Evolutionary conservation across 2,888 invertebrate species (phyloP).

Genomic region (Drosophila putrida): DNA sequence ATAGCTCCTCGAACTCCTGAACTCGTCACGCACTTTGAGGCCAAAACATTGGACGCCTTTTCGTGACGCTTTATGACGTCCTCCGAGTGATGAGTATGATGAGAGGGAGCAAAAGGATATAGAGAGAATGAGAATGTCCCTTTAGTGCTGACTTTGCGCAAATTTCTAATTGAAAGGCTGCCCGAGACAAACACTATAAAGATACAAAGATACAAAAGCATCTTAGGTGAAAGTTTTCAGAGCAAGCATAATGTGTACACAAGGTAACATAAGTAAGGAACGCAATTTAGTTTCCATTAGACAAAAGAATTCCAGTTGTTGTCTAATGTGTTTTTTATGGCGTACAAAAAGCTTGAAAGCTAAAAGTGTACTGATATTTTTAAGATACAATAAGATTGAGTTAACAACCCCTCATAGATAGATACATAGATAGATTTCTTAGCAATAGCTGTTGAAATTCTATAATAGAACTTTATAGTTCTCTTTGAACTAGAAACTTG

Average conservation of each 20-base stretch:
- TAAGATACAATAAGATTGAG: not conserved
- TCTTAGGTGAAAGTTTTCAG: constrained; percentile 38
- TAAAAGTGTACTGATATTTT: not conserved
- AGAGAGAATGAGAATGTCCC: constrained; percentile 48
- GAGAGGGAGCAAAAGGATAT: constrained; percentile 6
- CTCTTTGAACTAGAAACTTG: not conserved
- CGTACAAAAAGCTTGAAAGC: not conserved
- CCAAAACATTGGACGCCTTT: constrained; percentile 18
- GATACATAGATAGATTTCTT: not conserved
- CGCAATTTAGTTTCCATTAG: constrained; percentile 52
- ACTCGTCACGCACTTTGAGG: constrained; percentile 60
- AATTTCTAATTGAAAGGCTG: constrained; percentile 72
- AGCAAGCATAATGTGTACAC: constrained; percentile 11
- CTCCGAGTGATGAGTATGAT: constrained; percentile 32
- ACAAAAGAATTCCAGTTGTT: constrained; percentile 3
- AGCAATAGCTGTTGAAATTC: no score
- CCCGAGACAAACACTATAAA: constrained; percentile 15
- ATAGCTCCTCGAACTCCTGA: constrained; percentile 32
- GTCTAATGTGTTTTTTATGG: constrained; percentile 45
- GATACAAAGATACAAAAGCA: constrained; percentile 8
- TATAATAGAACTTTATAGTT: not conserved
- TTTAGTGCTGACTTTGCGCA: constrained; percentile 70
- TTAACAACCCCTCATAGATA: not conserved
- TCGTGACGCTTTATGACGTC: constrained; percentile 60
- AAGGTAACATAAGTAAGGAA: constrained; percentile 44